Evolutionary conservation across 2,888 invertebrate species (phyloP).

Genomic region (Aspidapion aeneum): DNA sequence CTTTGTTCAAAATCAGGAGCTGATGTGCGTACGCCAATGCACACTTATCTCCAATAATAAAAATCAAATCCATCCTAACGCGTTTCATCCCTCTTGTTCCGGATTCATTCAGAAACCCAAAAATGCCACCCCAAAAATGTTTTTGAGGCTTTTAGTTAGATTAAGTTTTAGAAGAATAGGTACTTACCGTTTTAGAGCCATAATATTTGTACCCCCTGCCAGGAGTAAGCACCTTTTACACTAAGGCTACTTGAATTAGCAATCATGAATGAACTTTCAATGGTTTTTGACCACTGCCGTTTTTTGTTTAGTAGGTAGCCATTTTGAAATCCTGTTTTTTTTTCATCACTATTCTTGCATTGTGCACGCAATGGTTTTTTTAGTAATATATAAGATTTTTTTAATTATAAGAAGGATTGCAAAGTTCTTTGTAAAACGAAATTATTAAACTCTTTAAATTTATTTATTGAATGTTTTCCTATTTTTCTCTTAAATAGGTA

Average conservation of each 20-base stretch:
- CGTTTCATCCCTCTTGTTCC: neutral
- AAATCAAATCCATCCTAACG: neutral
- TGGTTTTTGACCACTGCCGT: neutral
- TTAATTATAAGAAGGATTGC: too few relatives aligned
- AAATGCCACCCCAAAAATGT: neutral
- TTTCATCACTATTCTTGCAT: too few relatives aligned
- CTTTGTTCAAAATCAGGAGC: too few relatives aligned
- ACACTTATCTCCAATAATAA: too few relatives aligned
- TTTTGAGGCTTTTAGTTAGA: neutral
- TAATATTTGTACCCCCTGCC: conserved; percentile 29
- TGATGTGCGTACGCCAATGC: too few relatives aligned
- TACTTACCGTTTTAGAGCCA: conserved; percentile 24
- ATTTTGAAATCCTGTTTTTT: too few relatives aligned
- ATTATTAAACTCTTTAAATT: too few relatives aligned
- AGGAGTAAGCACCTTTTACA: conserved; percentile 10
- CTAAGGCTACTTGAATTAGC: neutral
- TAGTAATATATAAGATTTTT: too few relatives aligned
- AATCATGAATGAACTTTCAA: neutral
- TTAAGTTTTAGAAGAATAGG: conserved; percentile 15
- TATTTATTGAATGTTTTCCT: too few relatives aligned
- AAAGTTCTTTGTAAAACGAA: too few relatives aligned
- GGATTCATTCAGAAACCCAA: neutral
- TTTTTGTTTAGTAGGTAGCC: neutral
- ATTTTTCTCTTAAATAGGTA: too few relatives aligned
- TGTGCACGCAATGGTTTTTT: too few relatives aligned